Percentiles rank a stretch among this genome's conserved stretches.
Evolutionary conservation across 2,797 vertebrate genomes (phyloP).

Genomic region (Phrynocephalus forsythii): DNA sequence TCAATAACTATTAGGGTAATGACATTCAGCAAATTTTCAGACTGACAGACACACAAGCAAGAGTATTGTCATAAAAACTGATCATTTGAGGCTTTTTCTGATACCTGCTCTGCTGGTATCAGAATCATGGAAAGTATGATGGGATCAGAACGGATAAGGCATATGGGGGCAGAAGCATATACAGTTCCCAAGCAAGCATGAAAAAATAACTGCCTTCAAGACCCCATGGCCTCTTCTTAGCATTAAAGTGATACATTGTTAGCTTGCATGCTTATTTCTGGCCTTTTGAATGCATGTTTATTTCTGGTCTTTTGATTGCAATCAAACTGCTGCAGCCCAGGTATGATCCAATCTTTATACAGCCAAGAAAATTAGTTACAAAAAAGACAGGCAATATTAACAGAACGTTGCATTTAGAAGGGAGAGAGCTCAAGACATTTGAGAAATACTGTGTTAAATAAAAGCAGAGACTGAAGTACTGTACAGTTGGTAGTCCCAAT

Average conservation of each 20-base stretch:
- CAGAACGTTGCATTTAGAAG: neutral
- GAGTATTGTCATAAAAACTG: too few species aligned
- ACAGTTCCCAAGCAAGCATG: neutral
- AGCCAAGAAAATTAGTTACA: neutral
- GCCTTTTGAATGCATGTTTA: neutral
- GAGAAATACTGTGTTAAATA: neutral
- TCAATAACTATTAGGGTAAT: neutral
- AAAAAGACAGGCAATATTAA: neutral
- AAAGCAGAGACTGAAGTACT: neutral
- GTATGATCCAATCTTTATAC: neutral
- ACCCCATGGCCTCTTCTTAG: neutral
- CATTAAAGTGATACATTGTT: neutral
- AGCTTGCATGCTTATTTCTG: neutral
- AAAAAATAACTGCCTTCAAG: neutral
- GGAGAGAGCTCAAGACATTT: neutral
- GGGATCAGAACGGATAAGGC: neutral
- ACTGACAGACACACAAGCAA: too few species aligned
- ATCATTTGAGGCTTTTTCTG: neutral
- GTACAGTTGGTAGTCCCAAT: neutral
- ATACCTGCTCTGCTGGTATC: neutral
- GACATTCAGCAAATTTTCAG: neutral
- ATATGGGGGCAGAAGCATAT: neutral
- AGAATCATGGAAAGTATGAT: neutral
- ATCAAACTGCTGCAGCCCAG: neutral
- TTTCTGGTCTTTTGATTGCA: neutral